Conservation (phyloP, 2,797 vertebrate genomes). For the Anisognathus igniventris region DNA sequence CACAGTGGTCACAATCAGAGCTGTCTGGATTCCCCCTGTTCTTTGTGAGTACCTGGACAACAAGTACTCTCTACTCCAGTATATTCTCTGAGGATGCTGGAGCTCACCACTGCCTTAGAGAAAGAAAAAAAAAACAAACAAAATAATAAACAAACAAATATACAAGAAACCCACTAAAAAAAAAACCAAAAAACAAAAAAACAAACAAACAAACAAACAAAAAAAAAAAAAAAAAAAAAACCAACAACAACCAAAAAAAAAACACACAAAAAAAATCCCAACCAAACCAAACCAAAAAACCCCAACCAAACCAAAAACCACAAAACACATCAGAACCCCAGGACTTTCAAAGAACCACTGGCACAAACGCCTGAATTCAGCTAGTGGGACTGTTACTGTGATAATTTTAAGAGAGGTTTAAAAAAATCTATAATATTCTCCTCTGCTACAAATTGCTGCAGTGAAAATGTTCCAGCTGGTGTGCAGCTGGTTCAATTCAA, state of each 20-base stretch:
- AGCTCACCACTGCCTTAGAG: neutral
- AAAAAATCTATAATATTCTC: neutral
- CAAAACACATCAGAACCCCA: neutral
- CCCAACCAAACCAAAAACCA: neutral
- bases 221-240: no score
- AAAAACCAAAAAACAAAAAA: no score
- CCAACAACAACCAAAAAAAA: no score
- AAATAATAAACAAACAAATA: neutral
- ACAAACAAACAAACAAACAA: no score
- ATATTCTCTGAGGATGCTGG: neutral
- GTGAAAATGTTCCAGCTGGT: conserved; percentile 27
- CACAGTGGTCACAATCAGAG: neutral
- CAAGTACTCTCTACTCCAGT: neutral
- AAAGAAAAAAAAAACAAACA: neutral
- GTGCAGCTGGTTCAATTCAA: conserved; percentile 27
- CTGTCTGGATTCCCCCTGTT: neutral
- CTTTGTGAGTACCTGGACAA: neutral
- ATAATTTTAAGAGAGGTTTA: neutral
- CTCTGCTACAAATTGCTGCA: neutral
- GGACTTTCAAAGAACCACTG: neutral
- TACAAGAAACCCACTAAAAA: neutral
- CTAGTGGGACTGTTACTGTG: neutral
- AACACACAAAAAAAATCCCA: neutral
- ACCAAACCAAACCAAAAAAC: no score
- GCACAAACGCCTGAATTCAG: neutral